Conservation (phyloP, 2,888 invertebrate species). For the Drosophila mulleri region DNA sequence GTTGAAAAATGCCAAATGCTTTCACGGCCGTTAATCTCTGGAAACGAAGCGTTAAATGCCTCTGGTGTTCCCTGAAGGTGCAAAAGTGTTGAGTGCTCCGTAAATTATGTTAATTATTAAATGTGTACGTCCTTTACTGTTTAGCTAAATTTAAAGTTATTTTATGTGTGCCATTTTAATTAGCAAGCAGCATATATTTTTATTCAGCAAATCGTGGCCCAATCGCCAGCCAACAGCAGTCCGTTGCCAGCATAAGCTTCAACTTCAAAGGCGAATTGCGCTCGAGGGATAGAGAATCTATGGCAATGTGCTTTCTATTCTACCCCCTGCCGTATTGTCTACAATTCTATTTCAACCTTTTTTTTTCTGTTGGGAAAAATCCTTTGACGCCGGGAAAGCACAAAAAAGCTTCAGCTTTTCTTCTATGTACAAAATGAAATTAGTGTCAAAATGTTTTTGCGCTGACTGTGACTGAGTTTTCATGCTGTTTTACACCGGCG, state of each 20-base stretch:
- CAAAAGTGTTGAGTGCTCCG: slow-evolving; percentile 68
- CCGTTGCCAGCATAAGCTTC: slow-evolving; percentile 18
- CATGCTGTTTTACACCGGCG: slow-evolving; percentile 78
- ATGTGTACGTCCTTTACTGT: slow-evolving; percentile 51
- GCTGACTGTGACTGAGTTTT: slow-evolving; percentile 75
- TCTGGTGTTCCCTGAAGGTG: slow-evolving; percentile 56
- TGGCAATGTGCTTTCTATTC: slow-evolving; percentile 72
- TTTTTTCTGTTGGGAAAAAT: slow-evolving; percentile 67
- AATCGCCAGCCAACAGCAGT: slow-evolving; percentile 7
- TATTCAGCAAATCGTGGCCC: slow-evolving; percentile 58
- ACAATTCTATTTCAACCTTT: slow-evolving; percentile 72
- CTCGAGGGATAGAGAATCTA: slow-evolving; percentile 53
- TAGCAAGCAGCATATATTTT: slow-evolving; percentile 60
- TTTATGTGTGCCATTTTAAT: slow-evolving; percentile 70
- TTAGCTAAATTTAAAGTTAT: slow-evolving; percentile 63
- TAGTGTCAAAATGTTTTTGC: slow-evolving; percentile 80
- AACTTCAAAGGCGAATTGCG: slow-evolving; percentile 65
- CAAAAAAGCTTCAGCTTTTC: slow-evolving; percentile 62
- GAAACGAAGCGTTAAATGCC: slow-evolving; percentile 73
- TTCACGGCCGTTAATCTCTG: slow-evolving; percentile 75
- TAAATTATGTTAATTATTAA: slow-evolving; percentile 75
- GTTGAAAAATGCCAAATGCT: slow-evolving; percentile 59
- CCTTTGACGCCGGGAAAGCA: slow-evolving; percentile 68
- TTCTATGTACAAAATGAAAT: slow-evolving; percentile 77
- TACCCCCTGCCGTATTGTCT: slow-evolving; percentile 53